Conservation (phyloP, 2,888 invertebrate genomes). For the Doris montereyensis region DNA sequence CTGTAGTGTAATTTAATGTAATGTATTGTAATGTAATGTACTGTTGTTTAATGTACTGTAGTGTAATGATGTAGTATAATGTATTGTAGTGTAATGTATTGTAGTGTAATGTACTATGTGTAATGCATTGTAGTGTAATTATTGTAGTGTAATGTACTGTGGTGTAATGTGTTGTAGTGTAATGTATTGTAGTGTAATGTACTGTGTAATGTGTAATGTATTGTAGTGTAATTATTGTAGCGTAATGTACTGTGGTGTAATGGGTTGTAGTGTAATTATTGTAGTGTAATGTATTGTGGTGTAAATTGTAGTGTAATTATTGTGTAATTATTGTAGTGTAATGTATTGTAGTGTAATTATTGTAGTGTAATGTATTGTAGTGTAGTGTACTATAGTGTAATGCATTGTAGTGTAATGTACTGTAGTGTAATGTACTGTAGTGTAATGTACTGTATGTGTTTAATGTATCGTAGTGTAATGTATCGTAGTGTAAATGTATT, state of each 20-base stretch:
- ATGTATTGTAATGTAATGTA: too few species aligned
- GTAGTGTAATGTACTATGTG: constrained; percentile 21
- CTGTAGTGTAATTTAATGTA: too few species aligned
- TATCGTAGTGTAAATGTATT: not conserved
- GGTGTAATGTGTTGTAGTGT: not conserved
- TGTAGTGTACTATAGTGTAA: not conserved
- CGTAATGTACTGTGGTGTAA: not conserved
- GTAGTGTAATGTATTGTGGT: not conserved
- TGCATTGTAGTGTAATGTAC: not conserved
- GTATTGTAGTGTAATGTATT: not conserved
- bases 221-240: not conserved
- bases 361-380: not conserved
- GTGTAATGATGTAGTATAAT: constrained; percentile 18
- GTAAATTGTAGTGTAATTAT: too few species aligned
- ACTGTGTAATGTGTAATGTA: not conserved
- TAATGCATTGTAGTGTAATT: constrained; percentile 15
- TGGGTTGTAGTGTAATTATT: not conserved
- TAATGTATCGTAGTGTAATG: not conserved
- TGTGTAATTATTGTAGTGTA: not conserved
- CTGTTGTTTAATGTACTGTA: too few species aligned
- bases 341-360: not conserved
- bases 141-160: not conserved
- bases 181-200: not conserved
- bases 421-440: not conserved
- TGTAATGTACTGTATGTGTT: not conserved